phyloP scores from a whole-genome alignment of 2,797 vertebrate species.

The Hoplostethus mediterraneus region DNA sequence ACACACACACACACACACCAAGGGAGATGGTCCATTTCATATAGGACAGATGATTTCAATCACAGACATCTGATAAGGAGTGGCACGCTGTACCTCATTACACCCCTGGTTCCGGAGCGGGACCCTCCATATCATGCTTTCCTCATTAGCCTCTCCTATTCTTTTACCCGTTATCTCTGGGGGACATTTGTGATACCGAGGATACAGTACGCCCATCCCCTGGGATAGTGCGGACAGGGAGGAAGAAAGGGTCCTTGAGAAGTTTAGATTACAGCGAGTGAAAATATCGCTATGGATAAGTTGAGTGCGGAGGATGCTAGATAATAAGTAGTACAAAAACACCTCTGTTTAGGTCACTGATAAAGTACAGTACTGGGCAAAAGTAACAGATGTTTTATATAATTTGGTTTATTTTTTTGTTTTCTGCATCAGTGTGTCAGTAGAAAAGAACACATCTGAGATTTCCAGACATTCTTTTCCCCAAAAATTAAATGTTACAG shows the following conservation, averaged over 20 bases:
- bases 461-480: no score
- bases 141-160: conserved; percentile 62
- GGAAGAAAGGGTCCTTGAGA: not conserved
- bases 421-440: no score
- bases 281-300: not conserved
- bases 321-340: not conserved
- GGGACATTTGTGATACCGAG: conserved; percentile 27
- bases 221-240: not conserved
- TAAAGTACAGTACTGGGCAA: no score
- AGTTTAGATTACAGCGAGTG: not conserved
- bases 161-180: conserved; percentile 35
- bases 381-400: no score
- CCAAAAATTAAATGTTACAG: no score
- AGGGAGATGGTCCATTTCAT: conserved; percentile 56
- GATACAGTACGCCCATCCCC: not conserved
- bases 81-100: conserved; percentile 73
- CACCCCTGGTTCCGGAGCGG: conserved; percentile 37
- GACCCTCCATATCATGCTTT: conserved; percentile 65
- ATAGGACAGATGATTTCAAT: conserved; percentile 75
- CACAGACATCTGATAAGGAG: conserved; percentile 66
- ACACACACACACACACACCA: conserved; percentile 19
- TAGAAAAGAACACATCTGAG: no score
- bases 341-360: no score
- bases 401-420: no score
- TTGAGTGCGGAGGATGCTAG: not conserved